phyloP scores from a whole-genome alignment of 2,113 vertebrate genomes.

The Odontophorus gujanensis region DNA sequence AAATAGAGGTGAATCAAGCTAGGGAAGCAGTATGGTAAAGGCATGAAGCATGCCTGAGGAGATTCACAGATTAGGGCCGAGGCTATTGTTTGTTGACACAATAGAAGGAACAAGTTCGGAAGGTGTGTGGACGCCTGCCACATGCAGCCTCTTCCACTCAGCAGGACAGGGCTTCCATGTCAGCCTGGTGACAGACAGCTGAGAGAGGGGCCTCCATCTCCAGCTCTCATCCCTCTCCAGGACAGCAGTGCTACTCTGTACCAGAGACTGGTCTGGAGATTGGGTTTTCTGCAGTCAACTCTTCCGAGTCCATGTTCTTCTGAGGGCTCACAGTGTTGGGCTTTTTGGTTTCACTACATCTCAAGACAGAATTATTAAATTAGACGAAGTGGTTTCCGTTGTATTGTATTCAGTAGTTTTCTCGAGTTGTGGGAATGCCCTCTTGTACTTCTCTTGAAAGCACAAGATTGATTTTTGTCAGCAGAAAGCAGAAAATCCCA shows the following conservation, averaged over 20 bases:
- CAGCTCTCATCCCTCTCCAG: fast-evolving
- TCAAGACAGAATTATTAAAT: background rate
- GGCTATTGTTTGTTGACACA: conserved; percentile 63
- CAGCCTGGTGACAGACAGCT: background rate
- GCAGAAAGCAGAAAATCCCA: background rate
- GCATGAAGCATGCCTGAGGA: conserved; percentile 50
- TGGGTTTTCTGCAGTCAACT: background rate
- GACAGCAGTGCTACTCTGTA: background rate
- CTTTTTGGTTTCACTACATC: background rate
- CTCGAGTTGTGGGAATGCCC: background rate
- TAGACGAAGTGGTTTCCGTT: background rate
- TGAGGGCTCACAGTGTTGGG: background rate
- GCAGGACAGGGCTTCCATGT: background rate
- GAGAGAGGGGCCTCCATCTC: background rate
- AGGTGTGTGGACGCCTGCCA: conserved; percentile 54
- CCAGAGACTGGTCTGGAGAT: background rate
- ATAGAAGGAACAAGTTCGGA: conserved; percentile 62
- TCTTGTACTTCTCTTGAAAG: background rate
- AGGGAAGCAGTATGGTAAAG: conserved; percentile 55
- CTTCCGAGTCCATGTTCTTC: background rate
- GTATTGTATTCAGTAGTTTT: background rate
- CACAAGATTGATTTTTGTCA: background rate
- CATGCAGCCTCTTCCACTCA: background rate
- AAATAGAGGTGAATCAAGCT: background rate
- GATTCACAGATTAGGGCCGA: conserved; percentile 35